A percentile compares a stretch with the other conserved stretches of the same genome.
Evolutionary conservation across 92 coral and sea anemone genomes (phyloP).

Genomic region (Palythoa caribaeorum): DNA sequence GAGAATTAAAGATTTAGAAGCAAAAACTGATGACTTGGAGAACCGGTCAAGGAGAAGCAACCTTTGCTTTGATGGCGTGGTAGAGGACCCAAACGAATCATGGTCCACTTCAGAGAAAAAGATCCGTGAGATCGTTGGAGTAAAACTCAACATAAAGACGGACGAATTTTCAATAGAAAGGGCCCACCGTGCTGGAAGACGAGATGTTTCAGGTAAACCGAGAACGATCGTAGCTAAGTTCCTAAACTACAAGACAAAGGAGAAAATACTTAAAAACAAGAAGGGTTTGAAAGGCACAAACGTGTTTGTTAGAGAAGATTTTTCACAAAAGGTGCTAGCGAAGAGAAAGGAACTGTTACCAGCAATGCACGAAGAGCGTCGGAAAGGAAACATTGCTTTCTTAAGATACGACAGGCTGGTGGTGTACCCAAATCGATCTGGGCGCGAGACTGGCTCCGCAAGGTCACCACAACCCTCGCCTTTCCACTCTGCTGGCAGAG

Average conservation of each 20-base stretch:
- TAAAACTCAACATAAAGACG: conserved; percentile 11
- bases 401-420: not conserved
- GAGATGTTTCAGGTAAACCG: conserved; percentile 27
- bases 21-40: conserved; percentile 27
- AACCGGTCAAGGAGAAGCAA: conserved; percentile 36
- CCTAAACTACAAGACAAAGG: conserved; percentile 52
- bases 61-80: conserved; percentile 42
- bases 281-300: conserved; percentile 55
- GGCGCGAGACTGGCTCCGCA: no score
- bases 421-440: not conserved
- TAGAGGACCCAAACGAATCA: conserved; percentile 16
- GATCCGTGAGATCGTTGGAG: not conserved
- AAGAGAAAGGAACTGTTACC: conserved; percentile 55
- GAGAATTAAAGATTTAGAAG: not conserved
- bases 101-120: conserved; percentile 19
- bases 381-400: not conserved
- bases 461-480: no score
- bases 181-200: conserved; percentile 61
- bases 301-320: conserved; percentile 61
- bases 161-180: conserved; percentile 41
- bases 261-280: conserved; percentile 43
- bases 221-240: conserved; percentile 57
- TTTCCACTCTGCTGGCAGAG: no score
- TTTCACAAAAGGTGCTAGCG: conserved; percentile 41
- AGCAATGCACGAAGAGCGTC: not conserved